phyloP scores from a whole-genome alignment of 2,113 vertebrate species.

The Orcinus orca region DNA sequence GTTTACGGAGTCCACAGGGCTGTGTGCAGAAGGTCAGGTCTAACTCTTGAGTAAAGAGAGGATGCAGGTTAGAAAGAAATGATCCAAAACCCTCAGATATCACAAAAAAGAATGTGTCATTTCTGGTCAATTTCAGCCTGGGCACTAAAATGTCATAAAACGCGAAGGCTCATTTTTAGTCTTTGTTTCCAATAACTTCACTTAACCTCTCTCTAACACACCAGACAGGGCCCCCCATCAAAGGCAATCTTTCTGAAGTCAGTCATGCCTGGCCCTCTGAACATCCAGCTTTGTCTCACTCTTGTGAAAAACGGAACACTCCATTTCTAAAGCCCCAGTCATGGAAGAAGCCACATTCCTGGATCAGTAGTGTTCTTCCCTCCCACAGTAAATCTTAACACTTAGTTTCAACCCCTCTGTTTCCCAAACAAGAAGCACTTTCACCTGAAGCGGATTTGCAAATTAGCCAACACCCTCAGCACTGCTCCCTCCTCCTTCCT shows the following conservation, averaged over 20 bases:
- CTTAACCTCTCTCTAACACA: neutral
- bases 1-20: neutral
- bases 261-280: too few relatives aligned
- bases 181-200: neutral
- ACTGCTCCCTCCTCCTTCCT: neutral
- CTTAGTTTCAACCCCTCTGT: neutral
- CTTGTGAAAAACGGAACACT: accelerated
- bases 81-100: neutral
- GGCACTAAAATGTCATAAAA: neutral
- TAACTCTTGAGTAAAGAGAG: neutral
- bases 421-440: too few relatives aligned
- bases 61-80: neutral
- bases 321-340: neutral
- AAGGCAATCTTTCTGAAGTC: neutral
- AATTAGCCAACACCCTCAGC: neutral
- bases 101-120: neutral
- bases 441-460: neutral
- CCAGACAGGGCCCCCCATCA: neutral
- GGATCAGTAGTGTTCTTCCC: too few relatives aligned
- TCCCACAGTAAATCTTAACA: neutral
- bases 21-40: neutral
- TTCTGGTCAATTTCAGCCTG: neutral
- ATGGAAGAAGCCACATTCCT: accelerated
- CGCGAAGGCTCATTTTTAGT: neutral
- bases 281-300: neutral